Conservation (phyloP, 2,797 vertebrate species). For the Rhincodon typus region DNA sequence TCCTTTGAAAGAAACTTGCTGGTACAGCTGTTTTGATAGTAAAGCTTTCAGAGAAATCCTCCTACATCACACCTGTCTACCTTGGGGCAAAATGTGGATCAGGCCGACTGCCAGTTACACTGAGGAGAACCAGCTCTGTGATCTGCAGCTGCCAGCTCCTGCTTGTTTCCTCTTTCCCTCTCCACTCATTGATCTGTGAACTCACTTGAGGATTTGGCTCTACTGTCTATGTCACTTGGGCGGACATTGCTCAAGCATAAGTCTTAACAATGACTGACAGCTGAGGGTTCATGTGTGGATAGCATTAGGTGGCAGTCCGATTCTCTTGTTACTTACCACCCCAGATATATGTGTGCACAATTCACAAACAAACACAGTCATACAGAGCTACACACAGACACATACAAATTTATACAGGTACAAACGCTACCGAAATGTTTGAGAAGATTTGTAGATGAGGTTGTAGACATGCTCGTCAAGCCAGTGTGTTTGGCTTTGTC, state of each 20-base stretch:
- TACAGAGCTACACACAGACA: background rate
- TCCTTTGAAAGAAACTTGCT: slow-evolving; percentile 21
- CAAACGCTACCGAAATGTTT: no score
- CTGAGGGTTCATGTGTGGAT: background rate
- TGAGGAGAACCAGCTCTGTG: background rate
- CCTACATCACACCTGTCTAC: slow-evolving; percentile 55
- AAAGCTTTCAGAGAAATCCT: background rate
- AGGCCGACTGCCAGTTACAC: background rate
- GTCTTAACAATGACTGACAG: background rate
- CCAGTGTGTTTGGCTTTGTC: no score
- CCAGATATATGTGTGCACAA: background rate
- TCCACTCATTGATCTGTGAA: no score
- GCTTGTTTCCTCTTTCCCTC: background rate
- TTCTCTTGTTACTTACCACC: background rate
- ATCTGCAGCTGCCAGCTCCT: background rate
- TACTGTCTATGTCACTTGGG: no score
- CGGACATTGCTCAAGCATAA: background rate
- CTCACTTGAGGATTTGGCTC: background rate
- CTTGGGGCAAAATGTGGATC: slow-evolving; percentile 49
- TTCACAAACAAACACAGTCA: background rate
- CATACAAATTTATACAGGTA: background rate
- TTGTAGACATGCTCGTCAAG: no score
- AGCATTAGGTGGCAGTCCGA: background rate
- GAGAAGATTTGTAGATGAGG: no score
- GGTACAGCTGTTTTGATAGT: slow-evolving; percentile 25